Evolutionary conservation across 2,113 vertebrate species (phyloP).

Genomic region (Brevimyrus niger): DNA sequence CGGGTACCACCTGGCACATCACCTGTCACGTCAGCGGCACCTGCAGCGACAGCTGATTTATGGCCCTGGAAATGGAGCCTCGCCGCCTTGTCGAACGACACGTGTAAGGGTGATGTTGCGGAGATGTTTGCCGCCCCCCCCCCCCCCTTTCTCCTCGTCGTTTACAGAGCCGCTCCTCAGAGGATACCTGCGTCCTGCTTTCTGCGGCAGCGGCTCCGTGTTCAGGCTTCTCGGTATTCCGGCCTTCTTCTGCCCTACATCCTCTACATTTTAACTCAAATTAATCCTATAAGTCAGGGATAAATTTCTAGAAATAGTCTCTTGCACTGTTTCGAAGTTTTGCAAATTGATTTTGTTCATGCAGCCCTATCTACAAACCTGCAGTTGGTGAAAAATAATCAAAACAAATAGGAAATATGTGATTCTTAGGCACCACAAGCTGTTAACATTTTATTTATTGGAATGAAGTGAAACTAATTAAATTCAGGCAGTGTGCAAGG

Average conservation of each 20-base stretch:
- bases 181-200: not conserved
- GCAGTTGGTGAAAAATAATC: constrained; percentile 21
- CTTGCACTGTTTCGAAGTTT: constrained; percentile 21
- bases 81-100: too few species aligned
- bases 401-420: constrained; percentile 17
- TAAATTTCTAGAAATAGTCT: constrained; percentile 15
- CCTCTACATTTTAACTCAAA: constrained; percentile 9
- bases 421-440: constrained; percentile 20
- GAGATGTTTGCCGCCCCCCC: not conserved
- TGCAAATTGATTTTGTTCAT: constrained; percentile 24
- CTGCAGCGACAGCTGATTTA: not conserved
- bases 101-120: not conserved
- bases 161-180: not conserved
- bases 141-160: not conserved
- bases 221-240: not conserved
- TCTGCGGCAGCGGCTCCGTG: not conserved
- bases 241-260: not conserved
- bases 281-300: constrained; percentile 28
- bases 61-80: not conserved
- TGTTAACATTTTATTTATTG: constrained; percentile 20
- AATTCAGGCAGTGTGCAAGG: constrained; percentile 18
- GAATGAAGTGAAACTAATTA: constrained; percentile 27
- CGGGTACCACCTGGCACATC: not conserved
- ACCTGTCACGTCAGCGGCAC: not conserved
- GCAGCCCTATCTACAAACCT: constrained; percentile 27